Evolutionary conservation across 2,888 invertebrate genomes (phyloP), one percentile per base, ranked within the genome.

Genomic region (Augochlorella aurata): DNA sequence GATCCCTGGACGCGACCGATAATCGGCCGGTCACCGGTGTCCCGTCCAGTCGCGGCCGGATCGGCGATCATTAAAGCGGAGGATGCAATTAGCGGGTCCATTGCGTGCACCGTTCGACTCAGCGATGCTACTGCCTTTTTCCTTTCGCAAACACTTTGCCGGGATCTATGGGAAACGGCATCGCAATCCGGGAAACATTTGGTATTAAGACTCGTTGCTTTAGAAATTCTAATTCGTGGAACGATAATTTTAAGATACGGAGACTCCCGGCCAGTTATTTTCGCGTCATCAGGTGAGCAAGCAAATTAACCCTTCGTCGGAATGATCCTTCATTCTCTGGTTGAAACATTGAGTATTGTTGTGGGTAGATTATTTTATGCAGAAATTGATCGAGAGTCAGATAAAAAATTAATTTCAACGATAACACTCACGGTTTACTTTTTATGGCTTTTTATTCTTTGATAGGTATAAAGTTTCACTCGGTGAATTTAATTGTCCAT

Each of bases 1-100:
- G 83, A 83, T 83, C 71, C 58, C 24, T 16, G 66, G 61, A 65
- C 72, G 63, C 82, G 67, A 71, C 61, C 65, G 77, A 83, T 76
- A 77, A 76, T 82, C 82, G 29, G 45, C 18, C 50, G 29, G 18
- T 24, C 58, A 21, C 29, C 68, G 65, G 54, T 76, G 65, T 73
- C 68, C 16, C 58, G 24, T 58, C 7, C 58, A 24, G 24, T 16
- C 16, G 58, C 24, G 8, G 58, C 24, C 58, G n/a, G 38, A 65
- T 45, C 72, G 45, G 45, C 8, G 61, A 81, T 77, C 70, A 52
- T 82, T 81, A 81, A 81, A 74, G 49, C 16, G 49, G 69, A 66
- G 50, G 74, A 52, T 67, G 67, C 70, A 74, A 81, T 81, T 80
- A 81, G 75, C 18, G 66, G 47, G 52, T 44, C 65, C 44, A 58